Evolutionary conservation across 2,113 vertebrate genomes (phyloP).

Genomic region (Oryctolagus cuniculus): mOryCun1.1 NC_091438.1:70835501-70836000

Average conservation of each 20-base stretch:
- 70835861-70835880: no score
- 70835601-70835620: not conserved
- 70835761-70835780: not conserved
- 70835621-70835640: not conserved
- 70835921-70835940: no score
- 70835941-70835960: no score
- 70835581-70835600: not conserved
- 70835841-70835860: no score
- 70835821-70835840: no score
- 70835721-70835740: not conserved
- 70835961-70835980: no score
- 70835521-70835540: not conserved
- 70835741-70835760: slow-evolving; percentile 27
- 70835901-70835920: no score
- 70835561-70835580: not conserved
- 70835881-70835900: no score
- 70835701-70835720: not conserved
- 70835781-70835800: not conserved
- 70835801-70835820: no score
- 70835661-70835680: no score
- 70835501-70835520: not conserved
- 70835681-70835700: not conserved
- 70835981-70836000: no score
- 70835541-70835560: not conserved
- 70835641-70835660: no score